Evolutionary conservation across 2,797 vertebrate genomes (phyloP).

Genomic region (Phrynocephalus guinanensis): DNA sequence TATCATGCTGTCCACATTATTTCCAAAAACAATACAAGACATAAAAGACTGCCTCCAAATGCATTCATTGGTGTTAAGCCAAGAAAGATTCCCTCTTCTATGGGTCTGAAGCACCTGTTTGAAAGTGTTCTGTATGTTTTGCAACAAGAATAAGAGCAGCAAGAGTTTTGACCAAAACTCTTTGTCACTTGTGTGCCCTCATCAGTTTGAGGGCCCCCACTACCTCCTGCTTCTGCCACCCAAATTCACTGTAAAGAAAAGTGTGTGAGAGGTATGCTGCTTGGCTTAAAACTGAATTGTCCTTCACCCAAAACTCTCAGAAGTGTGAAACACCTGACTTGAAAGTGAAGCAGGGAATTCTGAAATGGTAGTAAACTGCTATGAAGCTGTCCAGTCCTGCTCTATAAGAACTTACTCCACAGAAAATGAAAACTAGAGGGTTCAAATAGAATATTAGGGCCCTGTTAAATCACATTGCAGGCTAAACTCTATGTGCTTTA

Average conservation of each 20-base stretch:
- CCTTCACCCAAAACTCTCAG: too few species aligned
- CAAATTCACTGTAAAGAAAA: neutral
- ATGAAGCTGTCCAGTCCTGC: too few species aligned
- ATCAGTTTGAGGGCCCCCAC: neutral
- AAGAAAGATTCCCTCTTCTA: neutral
- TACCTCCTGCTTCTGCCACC: neutral
- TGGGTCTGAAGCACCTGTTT: neutral
- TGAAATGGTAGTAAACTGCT: too few species aligned
- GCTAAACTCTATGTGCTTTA: too few species aligned
- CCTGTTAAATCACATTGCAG: too few species aligned
- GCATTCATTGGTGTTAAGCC: neutral
- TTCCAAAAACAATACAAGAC: slow-evolving; percentile 45
- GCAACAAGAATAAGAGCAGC: too few species aligned
- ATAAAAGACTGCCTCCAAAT: slow-evolving; percentile 23
- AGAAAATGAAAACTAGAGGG: too few species aligned
- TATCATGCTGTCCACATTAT: slow-evolving; percentile 54
- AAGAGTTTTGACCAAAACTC: neutral
- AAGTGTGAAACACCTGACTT: neutral
- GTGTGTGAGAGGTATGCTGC: neutral
- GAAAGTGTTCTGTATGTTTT: neutral
- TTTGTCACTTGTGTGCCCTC: neutral
- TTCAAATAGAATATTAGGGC: too few species aligned
- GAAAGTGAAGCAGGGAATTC: neutral
- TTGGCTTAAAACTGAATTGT: neutral
- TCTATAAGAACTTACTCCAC: too few species aligned